phyloP scores from a whole-genome alignment of 1,140 invertebrate species.

The Coenobita brevimanus region DNA sequence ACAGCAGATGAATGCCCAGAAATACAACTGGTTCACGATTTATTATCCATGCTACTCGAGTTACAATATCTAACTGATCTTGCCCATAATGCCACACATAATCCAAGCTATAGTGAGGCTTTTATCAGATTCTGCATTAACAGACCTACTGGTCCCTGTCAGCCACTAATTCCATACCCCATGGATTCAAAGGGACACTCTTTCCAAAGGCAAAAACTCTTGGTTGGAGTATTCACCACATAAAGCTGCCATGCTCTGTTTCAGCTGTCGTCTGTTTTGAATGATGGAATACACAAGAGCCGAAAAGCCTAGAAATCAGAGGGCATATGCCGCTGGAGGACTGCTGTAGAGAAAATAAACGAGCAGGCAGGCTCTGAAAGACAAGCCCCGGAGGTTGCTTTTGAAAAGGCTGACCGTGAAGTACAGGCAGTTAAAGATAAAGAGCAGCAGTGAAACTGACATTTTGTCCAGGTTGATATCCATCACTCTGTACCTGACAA shows the following conservation, averaged over 20 bases:
- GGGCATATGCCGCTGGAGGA: slow-evolving; percentile 7
- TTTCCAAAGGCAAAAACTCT: slow-evolving; percentile 12
- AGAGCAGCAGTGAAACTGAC: slow-evolving; percentile 18
- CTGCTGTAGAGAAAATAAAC: slow-evolving; percentile 7
- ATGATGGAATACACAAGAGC: slow-evolving; percentile 4
- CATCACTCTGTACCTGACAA: slow-evolving; percentile 31
- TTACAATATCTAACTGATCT: slow-evolving; percentile 27
- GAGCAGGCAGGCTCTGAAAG: slow-evolving; percentile 1
- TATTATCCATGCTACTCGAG: neutral
- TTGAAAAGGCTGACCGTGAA: slow-evolving; percentile 10
- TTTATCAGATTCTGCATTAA: slow-evolving; percentile 27
- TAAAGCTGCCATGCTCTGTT: slow-evolving; percentile 6
- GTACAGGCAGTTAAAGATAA: slow-evolving; percentile 3
- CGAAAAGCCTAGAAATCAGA: slow-evolving; percentile 6
- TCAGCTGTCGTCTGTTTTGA: slow-evolving; percentile 25
- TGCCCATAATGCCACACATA: slow-evolving; percentile 2
- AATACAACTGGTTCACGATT: neutral
- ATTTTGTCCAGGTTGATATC: slow-evolving; percentile 16
- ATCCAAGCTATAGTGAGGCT: neutral
- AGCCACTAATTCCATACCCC: slow-evolving; percentile 5
- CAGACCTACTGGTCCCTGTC: no score
- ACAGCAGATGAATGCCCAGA: neutral
- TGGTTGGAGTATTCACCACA: slow-evolving; percentile 32
- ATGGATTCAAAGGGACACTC: slow-evolving; percentile 28
- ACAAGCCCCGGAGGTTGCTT: neutral